Evolutionary conservation across 1,140 invertebrate species (phyloP), one percentile per base, ranked within the genome.

Genomic region (Pogonognathellus flavescens): DNA sequence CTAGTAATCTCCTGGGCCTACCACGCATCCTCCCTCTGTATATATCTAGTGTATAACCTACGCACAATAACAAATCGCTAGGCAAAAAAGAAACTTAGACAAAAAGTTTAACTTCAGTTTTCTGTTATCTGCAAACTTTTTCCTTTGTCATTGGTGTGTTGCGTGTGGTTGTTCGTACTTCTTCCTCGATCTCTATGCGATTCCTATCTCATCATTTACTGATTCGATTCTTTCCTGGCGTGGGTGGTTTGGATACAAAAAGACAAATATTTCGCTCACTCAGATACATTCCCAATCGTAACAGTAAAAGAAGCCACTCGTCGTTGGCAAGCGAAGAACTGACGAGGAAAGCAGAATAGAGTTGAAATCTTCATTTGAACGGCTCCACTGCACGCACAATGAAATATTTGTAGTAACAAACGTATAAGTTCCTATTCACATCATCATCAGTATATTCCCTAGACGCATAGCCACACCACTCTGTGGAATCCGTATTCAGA

Each of bases 241-340:
- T 76, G 70, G 70, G 70, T 76, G 70, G 70, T 76, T 76, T 76
- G 70, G 70, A 49, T 76, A 31, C 31, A 50, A 50, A 76, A 76
- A 76, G 70, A 76, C 70, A 76, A 76, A 76, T 76, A 76, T 76
- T 76, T 76, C 70, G 70, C 41, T 76, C 70, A 76, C 31, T 76
- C 70, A 76, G 41, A 41, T 76, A 76, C 70, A 76, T 14, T 31
- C 70, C 16, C 25, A 25, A 49, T 66, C 20, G 62, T 22, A 66
- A 31, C 62, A 31, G 20, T 25, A 66, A 66, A 66, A 66, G 25
- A 66, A 41, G 70, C 70, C 41, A 76, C 25, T 76, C 70, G 70
- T 76, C 70, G 70, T 76, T 49, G 31, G 41, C 31, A 76, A 76
- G 31, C 70, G 49, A 31, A 16, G 31, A 49, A 18, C 31, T 41